phyloP scores from a whole-genome alignment of 2,888 invertebrate genomes.

The Oasisia sp. region DNA sequence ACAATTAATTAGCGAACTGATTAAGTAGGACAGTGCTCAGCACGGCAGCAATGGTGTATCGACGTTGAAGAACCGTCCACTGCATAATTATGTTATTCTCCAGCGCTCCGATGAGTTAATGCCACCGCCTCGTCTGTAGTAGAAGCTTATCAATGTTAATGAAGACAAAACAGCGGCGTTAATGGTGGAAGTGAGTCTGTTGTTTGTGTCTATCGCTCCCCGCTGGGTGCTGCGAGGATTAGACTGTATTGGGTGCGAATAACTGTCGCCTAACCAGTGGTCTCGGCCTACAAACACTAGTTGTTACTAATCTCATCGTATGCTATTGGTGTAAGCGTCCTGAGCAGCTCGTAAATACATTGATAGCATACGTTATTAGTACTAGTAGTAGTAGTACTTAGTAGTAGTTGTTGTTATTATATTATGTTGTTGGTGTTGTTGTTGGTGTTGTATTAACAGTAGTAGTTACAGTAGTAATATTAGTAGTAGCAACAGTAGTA shows the following conservation, averaged over 20 bases:
- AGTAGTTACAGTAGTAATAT: too few relatives aligned
- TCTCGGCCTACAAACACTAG: neutral
- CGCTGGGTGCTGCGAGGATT: neutral
- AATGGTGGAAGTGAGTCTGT: neutral
- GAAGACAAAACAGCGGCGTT: neutral
- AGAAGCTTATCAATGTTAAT: neutral
- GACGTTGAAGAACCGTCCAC: neutral
- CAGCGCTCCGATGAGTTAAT: neutral
- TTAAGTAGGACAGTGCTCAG: neutral
- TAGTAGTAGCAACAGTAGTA: too few relatives aligned
- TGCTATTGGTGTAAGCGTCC: neutral
- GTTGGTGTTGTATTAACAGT: too few relatives aligned
- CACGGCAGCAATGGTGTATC: neutral
- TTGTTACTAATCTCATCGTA: neutral
- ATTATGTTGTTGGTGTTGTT: too few relatives aligned
- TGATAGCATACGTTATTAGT: neutral
- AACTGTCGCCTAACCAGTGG: neutral
- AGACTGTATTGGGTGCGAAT: neutral
- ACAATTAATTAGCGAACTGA: conserved; percentile 1
- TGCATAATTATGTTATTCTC: neutral
- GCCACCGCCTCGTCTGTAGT: neutral
- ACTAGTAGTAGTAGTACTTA: too few relatives aligned
- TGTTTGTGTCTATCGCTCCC: neutral
- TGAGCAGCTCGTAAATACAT: neutral
- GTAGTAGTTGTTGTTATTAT: too few relatives aligned